phyloP scores from a whole-genome alignment of 2,888 invertebrate genomes.

The Patella depressa region DNA sequence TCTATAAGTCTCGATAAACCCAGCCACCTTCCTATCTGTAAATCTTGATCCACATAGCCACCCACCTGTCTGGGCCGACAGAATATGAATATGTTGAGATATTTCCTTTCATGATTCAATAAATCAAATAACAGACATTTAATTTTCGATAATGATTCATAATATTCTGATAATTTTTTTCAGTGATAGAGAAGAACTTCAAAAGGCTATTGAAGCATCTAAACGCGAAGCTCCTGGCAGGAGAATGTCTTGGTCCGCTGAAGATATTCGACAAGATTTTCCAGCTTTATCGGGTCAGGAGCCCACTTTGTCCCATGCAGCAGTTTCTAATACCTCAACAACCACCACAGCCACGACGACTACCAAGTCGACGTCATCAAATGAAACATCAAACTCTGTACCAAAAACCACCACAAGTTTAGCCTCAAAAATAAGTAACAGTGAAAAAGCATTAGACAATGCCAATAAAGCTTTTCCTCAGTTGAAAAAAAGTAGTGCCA shows the following conservation, averaged over 20 bases:
- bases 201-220: constrained; percentile 22
- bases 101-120: no score
- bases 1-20: no score
- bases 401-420: not conserved
- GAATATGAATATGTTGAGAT: no score
- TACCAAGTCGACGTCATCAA: not conserved
- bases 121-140: no score
- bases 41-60: no score
- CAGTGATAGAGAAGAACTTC: constrained; percentile 14
- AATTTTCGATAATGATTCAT: not conserved
- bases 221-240: constrained; percentile 12
- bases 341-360: constrained; percentile 13
- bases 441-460: not conserved
- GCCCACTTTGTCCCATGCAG: not conserved
- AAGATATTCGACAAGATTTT: constrained; percentile 28
- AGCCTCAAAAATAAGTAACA: not conserved
- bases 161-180: not conserved
- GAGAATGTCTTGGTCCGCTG: constrained; percentile 9
- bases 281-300: constrained; percentile 26
- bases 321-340: constrained; percentile 16
- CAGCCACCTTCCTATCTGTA: no score
- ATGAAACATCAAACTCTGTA: not conserved
- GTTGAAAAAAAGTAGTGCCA: constrained; percentile 9
- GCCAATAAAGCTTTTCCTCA: not conserved
- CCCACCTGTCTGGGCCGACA: no score